These are phyloP conservation scores for Ophiothrix spiculata DNA, from an alignment of 35 echinoderm and acorn worm species.

Conservation along the genomic window DNA sequence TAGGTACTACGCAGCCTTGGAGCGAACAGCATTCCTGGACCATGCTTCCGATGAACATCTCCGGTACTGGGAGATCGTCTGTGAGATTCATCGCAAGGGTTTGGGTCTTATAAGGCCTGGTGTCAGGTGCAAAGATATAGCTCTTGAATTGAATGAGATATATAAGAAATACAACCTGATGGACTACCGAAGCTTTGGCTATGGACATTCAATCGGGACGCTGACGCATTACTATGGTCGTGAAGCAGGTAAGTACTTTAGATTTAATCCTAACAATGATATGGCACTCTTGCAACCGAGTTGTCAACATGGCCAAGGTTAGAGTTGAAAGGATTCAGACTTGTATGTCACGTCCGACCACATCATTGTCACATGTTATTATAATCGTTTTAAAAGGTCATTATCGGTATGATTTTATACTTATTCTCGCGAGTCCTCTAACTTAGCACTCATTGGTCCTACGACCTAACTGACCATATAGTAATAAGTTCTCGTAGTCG, in stretches of 20 bases:
- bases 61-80: constrained; percentile 69
- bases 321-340: no score
- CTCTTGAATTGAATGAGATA: constrained; percentile 71
- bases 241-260: constrained; percentile 67
- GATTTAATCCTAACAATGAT: no score
- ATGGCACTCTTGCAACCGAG: no score
- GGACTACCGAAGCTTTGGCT: constrained; percentile 75
- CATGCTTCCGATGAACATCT: constrained; percentile 55
- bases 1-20: constrained; percentile 81
- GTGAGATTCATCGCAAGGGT: constrained; percentile 59
- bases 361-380: no score
- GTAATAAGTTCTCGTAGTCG: no score
- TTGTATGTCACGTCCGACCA: no score
- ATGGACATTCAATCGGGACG: constrained; percentile 86
- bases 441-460: no score
- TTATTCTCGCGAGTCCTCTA: no score
- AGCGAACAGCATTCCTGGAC: constrained; percentile 64
- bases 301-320: no score
- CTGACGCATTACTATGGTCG: constrained; percentile 90
- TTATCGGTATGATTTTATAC: no score
- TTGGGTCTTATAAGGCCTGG: constrained; percentile 70
- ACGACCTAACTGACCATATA: no score
- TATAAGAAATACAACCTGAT: constrained; percentile 65
- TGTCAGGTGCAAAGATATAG: constrained; percentile 71
- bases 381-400: no score